Evolutionary conservation across 2,113 vertebrate genomes (phyloP).

Genomic region (Rostratula benghalensis): DNA sequence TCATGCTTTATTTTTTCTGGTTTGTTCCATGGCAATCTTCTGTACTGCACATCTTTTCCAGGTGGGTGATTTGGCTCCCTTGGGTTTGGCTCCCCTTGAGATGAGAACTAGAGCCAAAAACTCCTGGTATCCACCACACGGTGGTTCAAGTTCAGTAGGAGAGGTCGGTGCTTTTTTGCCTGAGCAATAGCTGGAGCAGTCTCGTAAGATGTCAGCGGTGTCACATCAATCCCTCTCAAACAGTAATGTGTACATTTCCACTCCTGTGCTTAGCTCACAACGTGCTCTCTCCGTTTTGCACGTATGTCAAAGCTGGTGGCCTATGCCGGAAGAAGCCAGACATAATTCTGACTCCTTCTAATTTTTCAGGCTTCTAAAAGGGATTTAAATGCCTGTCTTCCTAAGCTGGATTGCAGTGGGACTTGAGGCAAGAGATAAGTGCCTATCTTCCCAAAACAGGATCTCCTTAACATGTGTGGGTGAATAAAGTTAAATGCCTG

Average conservation of each 20-base stretch:
- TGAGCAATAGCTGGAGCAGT: background rate
- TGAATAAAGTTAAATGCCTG: constrained; percentile 45
- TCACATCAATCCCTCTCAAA: background rate
- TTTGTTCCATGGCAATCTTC: background rate
- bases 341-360: constrained; percentile 36
- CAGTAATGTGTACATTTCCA: background rate
- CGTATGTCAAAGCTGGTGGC: background rate
- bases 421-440: constrained; percentile 64
- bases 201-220: background rate
- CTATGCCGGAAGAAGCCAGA: background rate
- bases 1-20: background rate
- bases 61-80: background rate
- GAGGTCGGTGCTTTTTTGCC: background rate
- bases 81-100: background rate
- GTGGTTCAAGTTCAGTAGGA: background rate
- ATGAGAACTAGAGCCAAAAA: background rate
- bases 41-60: background rate
- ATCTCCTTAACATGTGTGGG: constrained; percentile 57
- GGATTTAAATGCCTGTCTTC: constrained; percentile 59
- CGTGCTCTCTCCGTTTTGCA: background rate
- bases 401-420: constrained; percentile 36
- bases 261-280: background rate
- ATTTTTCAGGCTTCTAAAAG: constrained; percentile 42
- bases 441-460: constrained; percentile 58
- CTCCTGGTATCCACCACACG: fast-evolving